phyloP scores from a whole-genome alignment of 1,140 invertebrate genomes.

The Paracyclopina nana region DNA sequence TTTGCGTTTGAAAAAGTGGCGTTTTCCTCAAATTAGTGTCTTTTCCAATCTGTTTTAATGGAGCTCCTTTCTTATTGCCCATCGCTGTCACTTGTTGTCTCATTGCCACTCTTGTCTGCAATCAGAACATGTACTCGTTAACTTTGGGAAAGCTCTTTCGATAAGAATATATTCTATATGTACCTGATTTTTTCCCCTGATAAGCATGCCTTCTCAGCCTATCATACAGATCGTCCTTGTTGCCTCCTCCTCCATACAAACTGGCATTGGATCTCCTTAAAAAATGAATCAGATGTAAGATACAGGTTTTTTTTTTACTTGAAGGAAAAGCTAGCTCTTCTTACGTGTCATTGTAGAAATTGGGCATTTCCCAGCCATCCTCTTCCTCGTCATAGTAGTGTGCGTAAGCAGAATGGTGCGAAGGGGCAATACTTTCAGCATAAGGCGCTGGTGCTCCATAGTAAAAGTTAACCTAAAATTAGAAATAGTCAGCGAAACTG shows the following conservation, averaged over 20 bases:
- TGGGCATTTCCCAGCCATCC: slow-evolving; percentile 91
- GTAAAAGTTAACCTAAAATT: slow-evolving; percentile 85
- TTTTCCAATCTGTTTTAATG: too few species aligned
- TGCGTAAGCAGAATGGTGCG: slow-evolving; percentile 81
- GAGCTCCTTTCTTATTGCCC: slow-evolving; percentile 20
- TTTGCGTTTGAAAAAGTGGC: too few species aligned
- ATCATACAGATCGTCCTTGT: slow-evolving; percentile 86
- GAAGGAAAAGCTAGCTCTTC: slow-evolving; percentile 49
- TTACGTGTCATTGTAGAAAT: slow-evolving; percentile 89
- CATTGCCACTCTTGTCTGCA: slow-evolving; percentile 22
- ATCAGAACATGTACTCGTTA: background rate
- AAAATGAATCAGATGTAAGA: slow-evolving; percentile 16
- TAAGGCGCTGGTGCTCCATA: slow-evolving; percentile 78
- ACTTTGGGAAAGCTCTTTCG: background rate
- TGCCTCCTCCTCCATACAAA: slow-evolving; percentile 51
- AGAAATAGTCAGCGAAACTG: background rate
- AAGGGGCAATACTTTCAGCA: slow-evolving; percentile 80
- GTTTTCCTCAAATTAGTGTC: too few species aligned
- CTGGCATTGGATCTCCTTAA: slow-evolving; percentile 73
- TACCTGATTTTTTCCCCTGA: slow-evolving; percentile 74
- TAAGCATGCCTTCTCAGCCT: slow-evolving; percentile 84
- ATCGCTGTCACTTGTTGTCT: slow-evolving; percentile 23
- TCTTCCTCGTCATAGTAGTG: slow-evolving; percentile 89
- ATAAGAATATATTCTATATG: slow-evolving; percentile 18
- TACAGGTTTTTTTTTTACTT: background rate